Base-by-base conservation (phyloP, 2,113 vertebrate species). In the Triplophysa dalaica region DNA sequence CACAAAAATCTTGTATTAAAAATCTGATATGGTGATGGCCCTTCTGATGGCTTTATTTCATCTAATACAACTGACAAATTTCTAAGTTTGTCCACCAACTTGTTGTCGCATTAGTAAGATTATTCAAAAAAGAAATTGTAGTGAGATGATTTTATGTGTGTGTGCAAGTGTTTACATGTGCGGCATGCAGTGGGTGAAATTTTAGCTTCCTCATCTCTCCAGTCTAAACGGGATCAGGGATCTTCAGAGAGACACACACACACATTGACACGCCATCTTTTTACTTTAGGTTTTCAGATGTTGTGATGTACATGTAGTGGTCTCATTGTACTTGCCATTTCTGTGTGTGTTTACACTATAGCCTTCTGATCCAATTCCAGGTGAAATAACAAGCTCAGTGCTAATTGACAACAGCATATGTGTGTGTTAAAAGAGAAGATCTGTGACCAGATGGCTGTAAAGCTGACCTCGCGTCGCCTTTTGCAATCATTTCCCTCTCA, bases 371-470 rank as follows among this genome's bases (percentile, higher is more conserved):
- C 64, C 64, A 56, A 38, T 54, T 58, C 50, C 50, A 54, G 19
- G 24, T 29, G 22, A 45, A 62, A 66, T 48, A 45, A 61, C 12
- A 61, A 69, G 29, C 33, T 78, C 54, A 50, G 38, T 54, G 9
- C 38, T 70, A 61, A 26, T 81, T 14, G 21, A 56, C 38, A 4
- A 26, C 12, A 11, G 54, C n/a, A 21, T 16, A 19, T 45, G 48
- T 52, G 33, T 63, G n/a, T 58, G 16, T 75, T 11, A 16, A 33
- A 33, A 64, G 16, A 21, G 24, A 22, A 41, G 24, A 72, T 64
- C 60, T 70, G 21, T 21, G 16, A 62, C 66, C 80, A 81, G 64
- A 77, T 77, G 73, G 74, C 26, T 60, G 41, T 81, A 43, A 80
- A n/a, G 29, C 50, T 72, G 70, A 64, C 48, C 45, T 64, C 38